Evolutionary conservation across 2,113 vertebrate species (phyloP).

Genomic region (Cricetomys ansorgei): DNA sequence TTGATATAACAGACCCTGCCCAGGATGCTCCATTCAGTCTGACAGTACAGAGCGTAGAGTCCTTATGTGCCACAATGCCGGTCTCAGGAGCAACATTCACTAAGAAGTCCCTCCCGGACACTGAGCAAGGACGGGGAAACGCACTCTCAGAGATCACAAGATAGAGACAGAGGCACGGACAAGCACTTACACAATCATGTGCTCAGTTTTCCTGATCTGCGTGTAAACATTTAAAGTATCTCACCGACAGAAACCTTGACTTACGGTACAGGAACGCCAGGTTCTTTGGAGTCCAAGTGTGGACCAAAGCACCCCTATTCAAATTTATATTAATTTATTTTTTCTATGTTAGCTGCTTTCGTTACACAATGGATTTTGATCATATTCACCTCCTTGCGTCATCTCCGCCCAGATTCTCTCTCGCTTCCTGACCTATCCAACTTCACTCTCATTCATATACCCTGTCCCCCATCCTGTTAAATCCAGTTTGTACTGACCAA

Average conservation of each 20-base stretch:
- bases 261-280: background rate
- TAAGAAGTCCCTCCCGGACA: background rate
- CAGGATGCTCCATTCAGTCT: conserved; percentile 4
- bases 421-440: background rate
- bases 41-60: background rate
- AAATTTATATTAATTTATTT: background rate
- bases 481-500: background rate
- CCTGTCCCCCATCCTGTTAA: background rate
- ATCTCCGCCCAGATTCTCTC: background rate
- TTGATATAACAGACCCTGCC: conserved; percentile 3
- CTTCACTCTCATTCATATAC: background rate
- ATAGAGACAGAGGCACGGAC: background rate
- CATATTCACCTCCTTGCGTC: background rate
- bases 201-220: background rate
- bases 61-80: background rate
- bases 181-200: background rate
- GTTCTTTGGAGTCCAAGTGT: background rate
- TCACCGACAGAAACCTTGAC: background rate
- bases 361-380: background rate
- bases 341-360: background rate
- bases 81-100: background rate
- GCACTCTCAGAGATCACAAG: background rate
- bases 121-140: background rate
- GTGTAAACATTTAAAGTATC: conserved; percentile 22
- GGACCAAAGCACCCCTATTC: background rate